Percentiles rank a stretch among this genome's conserved stretches.
Evolutionary conservation across 2,797 vertebrate species (phyloP).

Genomic region (Brotula barbata): DNA sequence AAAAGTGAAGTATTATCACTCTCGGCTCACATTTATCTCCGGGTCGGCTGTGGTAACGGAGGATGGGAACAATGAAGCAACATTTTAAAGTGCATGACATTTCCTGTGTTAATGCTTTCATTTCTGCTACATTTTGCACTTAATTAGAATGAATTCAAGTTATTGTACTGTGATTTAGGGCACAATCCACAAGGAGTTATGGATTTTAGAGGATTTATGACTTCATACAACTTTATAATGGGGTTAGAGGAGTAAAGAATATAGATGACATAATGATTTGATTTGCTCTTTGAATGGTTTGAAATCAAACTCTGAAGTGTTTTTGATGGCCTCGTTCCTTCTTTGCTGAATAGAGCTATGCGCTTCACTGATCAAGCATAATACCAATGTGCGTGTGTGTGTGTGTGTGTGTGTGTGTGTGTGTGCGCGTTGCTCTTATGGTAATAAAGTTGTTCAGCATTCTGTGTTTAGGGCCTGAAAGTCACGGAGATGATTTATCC

Average conservation of each 20-base stretch:
- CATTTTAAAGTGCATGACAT: slow-evolving; percentile 13
- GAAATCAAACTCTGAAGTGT: no score
- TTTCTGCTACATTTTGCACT: slow-evolving; percentile 31
- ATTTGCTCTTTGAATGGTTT: no score
- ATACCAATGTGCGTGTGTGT: slow-evolving; percentile 39
- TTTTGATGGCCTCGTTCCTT: no score
- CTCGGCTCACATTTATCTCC: slow-evolving; percentile 4
- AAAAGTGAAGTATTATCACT: no score
- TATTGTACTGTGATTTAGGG: slow-evolving; percentile 16
- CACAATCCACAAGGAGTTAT: slow-evolving; percentile 17
- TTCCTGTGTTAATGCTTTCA: slow-evolving; percentile 24
- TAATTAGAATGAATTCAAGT: slow-evolving; percentile 49
- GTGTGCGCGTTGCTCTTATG: slow-evolving; percentile 23
- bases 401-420: no score
- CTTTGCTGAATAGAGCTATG: slow-evolving; percentile 22
- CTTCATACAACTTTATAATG: slow-evolving; percentile 15
- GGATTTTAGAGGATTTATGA: slow-evolving; percentile 21
- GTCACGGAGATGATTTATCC: slow-evolving; percentile 59
- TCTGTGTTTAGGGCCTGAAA: slow-evolving; percentile 44
- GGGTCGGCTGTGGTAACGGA: slow-evolving; percentile 11
- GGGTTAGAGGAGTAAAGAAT: background rate
- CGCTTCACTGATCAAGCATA: slow-evolving; percentile 26
- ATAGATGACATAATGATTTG: no score
- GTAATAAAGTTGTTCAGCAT: slow-evolving; percentile 49
- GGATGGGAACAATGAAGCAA: slow-evolving; percentile 35